Conservation (phyloP, 2,888 invertebrate species). For the Platycheirus rosarum region DNA sequence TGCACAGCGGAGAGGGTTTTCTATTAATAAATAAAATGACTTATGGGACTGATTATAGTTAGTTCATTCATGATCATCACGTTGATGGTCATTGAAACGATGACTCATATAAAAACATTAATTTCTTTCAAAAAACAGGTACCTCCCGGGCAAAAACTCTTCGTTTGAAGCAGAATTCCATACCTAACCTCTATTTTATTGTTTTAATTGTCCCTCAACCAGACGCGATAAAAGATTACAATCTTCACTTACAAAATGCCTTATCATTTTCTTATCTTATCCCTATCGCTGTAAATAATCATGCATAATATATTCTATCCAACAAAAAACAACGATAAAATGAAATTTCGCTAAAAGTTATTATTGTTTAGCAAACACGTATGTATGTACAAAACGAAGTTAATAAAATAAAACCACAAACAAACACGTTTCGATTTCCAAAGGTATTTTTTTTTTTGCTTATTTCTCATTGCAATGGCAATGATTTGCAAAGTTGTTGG, state of each 20-base stretch:
- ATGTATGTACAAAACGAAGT: not conserved
- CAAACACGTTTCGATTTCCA: not conserved
- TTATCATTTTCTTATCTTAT: not conserved
- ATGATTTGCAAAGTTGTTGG: no score
- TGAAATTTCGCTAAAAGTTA: not conserved
- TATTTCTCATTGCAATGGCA: no score
- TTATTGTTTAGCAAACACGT: not conserved
- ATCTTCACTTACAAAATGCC: constrained; percentile 13
- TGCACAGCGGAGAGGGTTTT: no score
- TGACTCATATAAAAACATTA: no score
- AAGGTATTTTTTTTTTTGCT: no score
- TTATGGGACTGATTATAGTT: no score
- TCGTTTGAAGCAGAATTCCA: not conserved
- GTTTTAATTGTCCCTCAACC: not conserved
- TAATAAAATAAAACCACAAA: not conserved
- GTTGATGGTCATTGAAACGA: no score
- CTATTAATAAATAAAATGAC: no score
- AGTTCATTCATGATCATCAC: no score
- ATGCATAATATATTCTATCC: constrained; percentile 6
- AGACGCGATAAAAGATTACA: constrained; percentile 20
- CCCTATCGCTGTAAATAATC: not conserved
- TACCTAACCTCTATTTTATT: not conserved
- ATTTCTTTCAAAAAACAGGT: no score
- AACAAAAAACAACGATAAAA: constrained; percentile 6
- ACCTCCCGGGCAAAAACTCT: not conserved